These are phyloP conservation scores for Sceloporus tristichus DNA, from an alignment of 2,113 vertebrate species.

Conservation along the genomic window DNA sequence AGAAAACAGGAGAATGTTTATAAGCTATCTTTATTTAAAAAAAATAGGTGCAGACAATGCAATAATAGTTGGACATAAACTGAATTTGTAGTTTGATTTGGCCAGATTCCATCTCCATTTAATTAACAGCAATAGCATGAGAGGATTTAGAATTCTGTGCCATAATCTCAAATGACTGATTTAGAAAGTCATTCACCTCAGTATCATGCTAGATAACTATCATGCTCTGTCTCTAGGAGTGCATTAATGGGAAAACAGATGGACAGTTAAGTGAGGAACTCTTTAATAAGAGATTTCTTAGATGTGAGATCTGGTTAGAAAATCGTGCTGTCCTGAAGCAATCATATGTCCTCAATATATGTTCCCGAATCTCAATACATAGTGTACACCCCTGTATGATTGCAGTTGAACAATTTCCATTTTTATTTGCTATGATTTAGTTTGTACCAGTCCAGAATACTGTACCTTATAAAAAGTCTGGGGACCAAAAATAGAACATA, in stretches of 20 bases:
- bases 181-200: conserved; percentile 47
- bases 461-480: neutral
- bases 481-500: neutral
- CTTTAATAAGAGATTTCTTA: conserved; percentile 67
- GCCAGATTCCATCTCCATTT: conserved; percentile 1
- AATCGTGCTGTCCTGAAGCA: conserved; percentile 65
- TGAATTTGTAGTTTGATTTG: conserved; percentile 12
- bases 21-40: neutral
- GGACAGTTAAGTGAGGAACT: conserved; percentile 55
- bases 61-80: conserved; percentile 10
- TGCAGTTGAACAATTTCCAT: conserved; percentile 61
- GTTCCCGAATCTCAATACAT: conserved; percentile 52
- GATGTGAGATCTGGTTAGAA: conserved; percentile 46
- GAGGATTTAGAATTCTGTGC: neutral
- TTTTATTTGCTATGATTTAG: conserved; percentile 45
- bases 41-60: neutral
- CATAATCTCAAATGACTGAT: conserved; percentile 27
- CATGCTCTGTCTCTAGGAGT: conserved; percentile 60
- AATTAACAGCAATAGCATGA: neutral
- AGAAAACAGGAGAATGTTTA: neutral
- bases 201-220: conserved; percentile 50
- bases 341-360: conserved; percentile 66
- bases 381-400: conserved; percentile 27
- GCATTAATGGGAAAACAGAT: conserved; percentile 69
- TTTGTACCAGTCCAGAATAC: neutral